Base-by-base conservation (phyloP, 2,888 invertebrate species). In the Branchipolynoe longqiensis region DNA sequence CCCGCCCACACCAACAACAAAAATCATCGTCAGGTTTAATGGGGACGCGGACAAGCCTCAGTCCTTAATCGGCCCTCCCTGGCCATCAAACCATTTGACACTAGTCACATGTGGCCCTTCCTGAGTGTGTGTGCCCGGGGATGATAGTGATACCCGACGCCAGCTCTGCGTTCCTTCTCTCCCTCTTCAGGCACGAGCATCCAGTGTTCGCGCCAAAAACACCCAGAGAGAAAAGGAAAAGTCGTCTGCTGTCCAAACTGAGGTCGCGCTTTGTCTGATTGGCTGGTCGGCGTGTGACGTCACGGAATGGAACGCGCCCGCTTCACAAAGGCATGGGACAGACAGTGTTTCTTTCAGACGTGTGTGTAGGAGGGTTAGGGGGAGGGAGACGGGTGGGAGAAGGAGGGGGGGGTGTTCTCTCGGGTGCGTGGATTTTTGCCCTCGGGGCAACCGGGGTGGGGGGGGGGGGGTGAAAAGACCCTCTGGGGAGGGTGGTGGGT, bases 211-310 rank as follows among this genome's bases (percentile, higher is more conserved):
- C 78, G 48, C 41, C 78, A 41, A 78, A n/a, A 48, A 28, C 28
- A 41, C 31, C 78, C 78, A 78, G 41, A 78, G n/a, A n/a, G n/a
- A n/a, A n/a, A n/a, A n/a, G n/a, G n/a, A 78, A 78, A 78, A 78
- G 78, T 78, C 78, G 78, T 48, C 78, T 41, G 78, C 78, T 12
- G 18, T 31, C 41, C n/a, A 33, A 78, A 78, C n/a, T n/a, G 28
- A 41, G 41, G 41, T 31, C 2, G 31, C 6, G 6, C 78, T 48
- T 78, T 78, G 78, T 78, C 41, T 54, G 54, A 41, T 78, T 41
- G 78, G 54, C 78, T 48, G 48, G 48, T 41, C 78, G 12, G 22
- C 38, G 36, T 33, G 69, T 78, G 78, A 78, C 78, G 78, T 78
- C 78, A 78, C 48, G n/a, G n/a, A 78, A 78, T 48, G 69, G 69